Evolutionary conservation across 2,797 vertebrate species (phyloP).

Genomic region (Capromys pilorides): DNA sequence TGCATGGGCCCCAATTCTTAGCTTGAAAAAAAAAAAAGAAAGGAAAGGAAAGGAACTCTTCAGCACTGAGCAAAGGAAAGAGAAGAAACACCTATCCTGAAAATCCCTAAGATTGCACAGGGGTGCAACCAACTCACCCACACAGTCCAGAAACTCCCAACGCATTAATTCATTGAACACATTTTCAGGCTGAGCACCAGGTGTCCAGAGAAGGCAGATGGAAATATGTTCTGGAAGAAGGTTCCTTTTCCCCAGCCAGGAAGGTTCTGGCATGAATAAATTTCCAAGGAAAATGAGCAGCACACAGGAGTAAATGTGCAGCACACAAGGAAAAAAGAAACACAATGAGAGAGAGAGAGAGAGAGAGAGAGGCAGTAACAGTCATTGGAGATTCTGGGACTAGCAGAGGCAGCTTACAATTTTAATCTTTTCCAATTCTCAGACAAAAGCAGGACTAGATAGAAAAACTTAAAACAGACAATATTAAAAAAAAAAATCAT

Average conservation of each 20-base stretch:
- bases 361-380: neutral
- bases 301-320: neutral
- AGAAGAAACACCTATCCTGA: neutral
- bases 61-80: neutral
- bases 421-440: neutral
- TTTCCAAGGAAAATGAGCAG: conserved; percentile 15
- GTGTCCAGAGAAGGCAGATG: neutral
- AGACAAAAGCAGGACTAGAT: neutral
- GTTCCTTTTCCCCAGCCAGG: neutral
- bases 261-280: neutral
- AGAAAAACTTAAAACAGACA: neutral
- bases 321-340: neutral
- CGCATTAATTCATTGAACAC: neutral
- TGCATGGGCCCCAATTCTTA: accelerated
- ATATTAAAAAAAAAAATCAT: neutral
- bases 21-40: neutral
- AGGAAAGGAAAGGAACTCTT: neutral
- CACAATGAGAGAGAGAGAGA: neutral
- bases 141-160: neutral
- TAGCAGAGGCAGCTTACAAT: neutral
- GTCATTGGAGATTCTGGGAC: neutral
- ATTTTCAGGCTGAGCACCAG: neutral
- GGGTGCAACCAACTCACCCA: neutral
- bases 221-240: neutral
- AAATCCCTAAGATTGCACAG: neutral